Base-by-base conservation (phyloP, 2,888 invertebrate genomes). In the Spatulosminthurus flaviceps region DNA sequence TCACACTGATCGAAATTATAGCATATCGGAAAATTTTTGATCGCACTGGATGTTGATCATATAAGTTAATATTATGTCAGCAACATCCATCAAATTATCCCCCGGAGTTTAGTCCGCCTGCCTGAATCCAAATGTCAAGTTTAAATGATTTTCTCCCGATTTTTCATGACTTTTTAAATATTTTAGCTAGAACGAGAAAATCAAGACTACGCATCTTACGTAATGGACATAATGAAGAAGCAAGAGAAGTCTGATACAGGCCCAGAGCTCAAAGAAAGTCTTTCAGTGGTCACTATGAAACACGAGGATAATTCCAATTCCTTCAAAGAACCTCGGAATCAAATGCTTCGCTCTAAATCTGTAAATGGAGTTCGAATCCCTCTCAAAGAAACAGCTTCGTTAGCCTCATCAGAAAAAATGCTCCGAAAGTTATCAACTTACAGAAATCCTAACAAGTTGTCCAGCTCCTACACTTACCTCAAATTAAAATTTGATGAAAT, bases 181-280 rank as follows among this genome's bases (percentile, higher is more conserved):
- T n/a, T n/a, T n/a, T 28, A 76, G 76, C 66, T 76, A 1, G 67
- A 76, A 1, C 19, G 28, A 28, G 43, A 76, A 67, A 51, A 76
- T 67, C 67, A 67, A 29, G 43, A 75, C 13, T 75, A 75, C 24
- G 21, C 41, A 13, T 9, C 22, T 0, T 75, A 75, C 41, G 22
- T 75, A 2, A 16, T 75, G 19, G 64, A 75, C 34, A 75, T 75
- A 11, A 26, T 75, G 22, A 28, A 19, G 29, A 73, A 26, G n/a
- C 13, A 73, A 26, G 73, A 60, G 16, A 60, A 60, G 19, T 7
- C 4, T 5, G 21, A 60, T 13, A 60, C 9, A n/a, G n/a, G n/a
- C 9, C 34, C 34, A 9, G 34, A 34, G 5, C 34, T 60, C 60
- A 60, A 60, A 21, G 16, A 5, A 4, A 60, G 60, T 13, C 60